A percentile compares a stretch with the other conserved stretches of the same genome.
Conservation (phyloP, 2,797 vertebrate species). For the Siniperca scherzeri region DNA sequence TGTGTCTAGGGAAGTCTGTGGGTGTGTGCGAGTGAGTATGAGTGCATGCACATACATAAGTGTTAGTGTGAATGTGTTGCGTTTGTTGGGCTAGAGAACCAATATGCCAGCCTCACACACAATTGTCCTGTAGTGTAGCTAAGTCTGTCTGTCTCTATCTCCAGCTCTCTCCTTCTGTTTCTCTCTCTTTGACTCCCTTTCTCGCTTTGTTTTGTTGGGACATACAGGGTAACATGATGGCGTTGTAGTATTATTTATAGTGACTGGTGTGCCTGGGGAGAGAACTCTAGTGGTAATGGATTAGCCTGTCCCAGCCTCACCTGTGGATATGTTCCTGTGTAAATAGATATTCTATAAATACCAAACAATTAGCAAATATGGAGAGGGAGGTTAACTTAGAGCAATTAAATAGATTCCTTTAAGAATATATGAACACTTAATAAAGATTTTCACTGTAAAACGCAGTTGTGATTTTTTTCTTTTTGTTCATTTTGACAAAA, state of each 20-base stretch:
- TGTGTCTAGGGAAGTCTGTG: slow-evolving; percentile 22
- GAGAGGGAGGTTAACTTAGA: slow-evolving; percentile 57
- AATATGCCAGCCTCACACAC: slow-evolving; percentile 71
- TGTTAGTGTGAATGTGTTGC: slow-evolving; percentile 52
- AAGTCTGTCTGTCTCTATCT: slow-evolving; percentile 59
- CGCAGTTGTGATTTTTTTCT: slow-evolving; percentile 11
- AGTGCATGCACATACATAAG: slow-evolving; percentile 49
- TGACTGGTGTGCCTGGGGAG: slow-evolving; percentile 46
- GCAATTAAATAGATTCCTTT: slow-evolving; percentile 72
- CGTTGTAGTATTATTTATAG: slow-evolving; percentile 46
- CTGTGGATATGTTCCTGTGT: slow-evolving; percentile 75
- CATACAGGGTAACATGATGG: slow-evolving; percentile 76
- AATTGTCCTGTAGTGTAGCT: slow-evolving; percentile 68
- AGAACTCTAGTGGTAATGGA: slow-evolving; percentile 35
- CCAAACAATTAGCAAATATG: slow-evolving; percentile 68
- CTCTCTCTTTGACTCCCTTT: slow-evolving; percentile 47
- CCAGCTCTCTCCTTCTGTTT: slow-evolving; percentile 50
- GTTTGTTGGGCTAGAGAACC: slow-evolving; percentile 64
- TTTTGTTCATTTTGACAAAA: slow-evolving; percentile 21
- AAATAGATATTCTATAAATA: slow-evolving; percentile 80
- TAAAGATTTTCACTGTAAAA: slow-evolving; percentile 85
- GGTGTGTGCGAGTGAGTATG: slow-evolving; percentile 26
- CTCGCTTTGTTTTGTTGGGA: slow-evolving; percentile 70
- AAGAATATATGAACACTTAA: slow-evolving; percentile 80
- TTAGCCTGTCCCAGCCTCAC: slow-evolving; percentile 74